Base-by-base conservation (phyloP, 1,140 invertebrate species). In the Piezodorus guildinii region DNA sequence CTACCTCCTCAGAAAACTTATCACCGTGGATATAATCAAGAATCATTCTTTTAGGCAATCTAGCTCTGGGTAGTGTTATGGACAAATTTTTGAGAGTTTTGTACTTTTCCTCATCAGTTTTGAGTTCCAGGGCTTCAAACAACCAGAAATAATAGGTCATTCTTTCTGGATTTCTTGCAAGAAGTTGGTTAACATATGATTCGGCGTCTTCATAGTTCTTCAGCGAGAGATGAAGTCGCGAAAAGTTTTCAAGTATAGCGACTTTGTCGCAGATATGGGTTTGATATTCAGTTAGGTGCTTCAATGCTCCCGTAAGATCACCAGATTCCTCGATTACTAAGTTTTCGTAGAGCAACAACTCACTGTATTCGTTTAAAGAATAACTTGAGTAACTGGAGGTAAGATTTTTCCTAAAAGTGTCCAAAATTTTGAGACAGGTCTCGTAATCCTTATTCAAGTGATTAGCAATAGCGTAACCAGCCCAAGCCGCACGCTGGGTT, bases 381-480 rank as follows among this genome's bases (percentile, higher is more conserved):
- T 39, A 39, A 10, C 34, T 39, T 1, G 46, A 49, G 6, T 6
- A 97, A 75, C 98, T 94, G 73, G 87, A 88, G 61, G 82, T 81
- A 16, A 67, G 85, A 66, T 87, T 90, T 77, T 91, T 90, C 66
- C 86, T 76, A 77, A 96, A 98, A 54, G 95, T 93, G 72, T 97
- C 92, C 67, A 99, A 79, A 73, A 99, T 96, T 76, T 88, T 94
- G 54, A 97, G 83, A 44, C 96, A 94, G 83, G 92, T 96, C 73
- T 95, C 92, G 77, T 93, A 95, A 71, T 99, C 95, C 69, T 90
- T 88, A 54, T 98, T 77, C 46, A 99, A 80, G 78, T 99, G 96
- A 78, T 96, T 97, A 62, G 96, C 92, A 87, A 98, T 96, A 12
- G 96, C 95, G 80, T 96, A 99, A 23, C 96, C 46, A 49, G 21